phyloP scores from a whole-genome alignment of 2,797 vertebrate genomes.

The Lepilemur ruficaudatus region DNA sequence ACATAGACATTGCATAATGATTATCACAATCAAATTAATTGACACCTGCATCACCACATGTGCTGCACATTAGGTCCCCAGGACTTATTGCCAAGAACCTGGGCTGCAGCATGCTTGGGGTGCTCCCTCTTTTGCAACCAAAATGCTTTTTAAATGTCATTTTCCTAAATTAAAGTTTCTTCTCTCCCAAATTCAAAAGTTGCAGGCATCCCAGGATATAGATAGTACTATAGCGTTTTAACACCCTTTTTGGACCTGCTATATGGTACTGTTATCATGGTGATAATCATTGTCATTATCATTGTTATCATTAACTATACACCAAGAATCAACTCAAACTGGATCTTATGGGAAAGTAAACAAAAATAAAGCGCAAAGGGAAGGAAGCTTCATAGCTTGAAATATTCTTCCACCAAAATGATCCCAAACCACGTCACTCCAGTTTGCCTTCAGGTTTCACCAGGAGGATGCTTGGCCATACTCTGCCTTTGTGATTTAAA shows the following conservation, averaged over 20 bases:
- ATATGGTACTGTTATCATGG: background rate
- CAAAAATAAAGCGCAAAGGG: background rate
- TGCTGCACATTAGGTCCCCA: background rate
- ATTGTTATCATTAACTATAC: background rate
- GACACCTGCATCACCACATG: background rate
- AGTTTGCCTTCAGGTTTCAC: background rate
- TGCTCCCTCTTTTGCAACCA: background rate
- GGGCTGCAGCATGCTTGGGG: background rate
- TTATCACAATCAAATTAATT: too few relatives aligned
- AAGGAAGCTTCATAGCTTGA: background rate
- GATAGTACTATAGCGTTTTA: rapidly evolving
- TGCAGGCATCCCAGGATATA: background rate
- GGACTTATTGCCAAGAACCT: background rate
- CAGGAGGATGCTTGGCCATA: background rate
- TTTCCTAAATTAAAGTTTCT: background rate
- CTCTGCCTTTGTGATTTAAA: background rate
- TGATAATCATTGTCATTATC: background rate
- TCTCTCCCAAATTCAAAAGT: background rate
- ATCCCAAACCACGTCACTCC: background rate
- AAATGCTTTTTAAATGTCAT: background rate
- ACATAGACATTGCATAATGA: too few relatives aligned
- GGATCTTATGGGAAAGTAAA: background rate
- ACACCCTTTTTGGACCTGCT: background rate
- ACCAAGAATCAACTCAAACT: background rate
- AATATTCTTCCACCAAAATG: background rate